Percentiles rank a stretch among this genome's conserved stretches.
These are phyloP conservation scores for Acanthurus leucopareius DNA, from an alignment of 2,797 vertebrate genomes.

Conservation along the genomic window DNA sequence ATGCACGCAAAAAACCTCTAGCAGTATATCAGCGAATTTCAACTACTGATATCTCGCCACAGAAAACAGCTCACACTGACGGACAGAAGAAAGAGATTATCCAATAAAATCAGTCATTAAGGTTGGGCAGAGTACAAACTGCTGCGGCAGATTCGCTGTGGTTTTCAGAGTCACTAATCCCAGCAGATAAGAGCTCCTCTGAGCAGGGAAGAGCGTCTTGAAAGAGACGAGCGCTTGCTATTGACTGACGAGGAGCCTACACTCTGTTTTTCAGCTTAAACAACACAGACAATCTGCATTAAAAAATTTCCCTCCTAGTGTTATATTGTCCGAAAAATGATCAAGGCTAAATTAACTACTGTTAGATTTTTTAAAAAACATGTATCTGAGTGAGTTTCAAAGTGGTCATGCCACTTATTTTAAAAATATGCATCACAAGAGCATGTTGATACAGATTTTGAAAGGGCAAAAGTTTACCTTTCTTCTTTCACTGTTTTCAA, in stretches of 20 bases:
- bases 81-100: not conserved
- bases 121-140: not conserved
- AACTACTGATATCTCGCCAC: not conserved
- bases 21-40: conserved; percentile 15
- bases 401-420: not conserved
- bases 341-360: not conserved
- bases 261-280: not conserved
- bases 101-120: conserved; percentile 19
- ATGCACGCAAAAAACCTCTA: conserved; percentile 16
- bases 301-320: not conserved
- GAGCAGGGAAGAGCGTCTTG: not conserved
- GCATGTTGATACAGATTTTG: not conserved
- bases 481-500: not conserved
- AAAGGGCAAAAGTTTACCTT: conserved; percentile 22
- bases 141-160: not conserved
- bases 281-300: conserved; percentile 10
- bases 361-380: not conserved
- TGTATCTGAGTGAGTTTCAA: not conserved
- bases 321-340: not conserved
- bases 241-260: not conserved
- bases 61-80: not conserved
- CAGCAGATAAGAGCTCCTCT: not conserved
- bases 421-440: not conserved
- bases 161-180: conserved; percentile 8
- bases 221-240: not conserved